Evolutionary conservation across 2,797 vertebrate species (phyloP).

Genomic region (Girardinus metallicus): DNA sequence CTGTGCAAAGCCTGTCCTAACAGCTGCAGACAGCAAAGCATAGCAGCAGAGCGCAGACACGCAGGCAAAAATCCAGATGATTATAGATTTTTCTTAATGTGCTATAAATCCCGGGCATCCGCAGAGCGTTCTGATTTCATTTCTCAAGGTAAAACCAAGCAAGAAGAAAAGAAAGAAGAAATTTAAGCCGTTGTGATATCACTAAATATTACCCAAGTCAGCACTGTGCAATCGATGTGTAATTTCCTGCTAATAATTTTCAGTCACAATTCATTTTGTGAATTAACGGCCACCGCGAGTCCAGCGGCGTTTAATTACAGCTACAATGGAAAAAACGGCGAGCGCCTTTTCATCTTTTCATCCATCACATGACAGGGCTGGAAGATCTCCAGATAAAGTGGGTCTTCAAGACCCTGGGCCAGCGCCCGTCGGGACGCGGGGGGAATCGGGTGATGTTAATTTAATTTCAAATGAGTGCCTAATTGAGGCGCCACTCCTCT

Average conservation of each 20-base stretch:
- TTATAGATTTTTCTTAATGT: constrained; percentile 35
- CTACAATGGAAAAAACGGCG: constrained; percentile 26
- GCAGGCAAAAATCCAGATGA: constrained; percentile 6
- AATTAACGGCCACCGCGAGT: constrained; percentile 44
- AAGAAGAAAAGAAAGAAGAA: background rate
- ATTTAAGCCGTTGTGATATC: background rate
- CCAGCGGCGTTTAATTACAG: constrained; percentile 65
- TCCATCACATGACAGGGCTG: constrained; percentile 42
- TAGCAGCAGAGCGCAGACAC: constrained; percentile 17
- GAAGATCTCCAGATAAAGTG: constrained; percentile 58
- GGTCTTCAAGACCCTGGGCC: constrained; percentile 61
- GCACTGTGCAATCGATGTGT: background rate
- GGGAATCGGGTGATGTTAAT: constrained; percentile 62
- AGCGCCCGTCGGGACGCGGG: constrained; percentile 37
- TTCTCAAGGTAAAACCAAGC: background rate
- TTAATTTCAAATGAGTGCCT: constrained; percentile 65
- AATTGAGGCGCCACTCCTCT: constrained; percentile 56
- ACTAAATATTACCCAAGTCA: background rate
- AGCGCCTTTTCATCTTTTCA: constrained; percentile 24
- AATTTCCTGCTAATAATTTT: constrained; percentile 17
- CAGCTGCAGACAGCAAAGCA: constrained; percentile 25
- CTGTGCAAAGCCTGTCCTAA: constrained; percentile 45
- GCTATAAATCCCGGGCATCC: background rate
- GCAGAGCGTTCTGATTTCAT: background rate
- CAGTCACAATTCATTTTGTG: constrained; percentile 25